Percentiles rank a stretch among this genome's conserved stretches.
phyloP scores from a whole-genome alignment of 2,797 vertebrate species.

The Adrianichthys oophorus region DNA sequence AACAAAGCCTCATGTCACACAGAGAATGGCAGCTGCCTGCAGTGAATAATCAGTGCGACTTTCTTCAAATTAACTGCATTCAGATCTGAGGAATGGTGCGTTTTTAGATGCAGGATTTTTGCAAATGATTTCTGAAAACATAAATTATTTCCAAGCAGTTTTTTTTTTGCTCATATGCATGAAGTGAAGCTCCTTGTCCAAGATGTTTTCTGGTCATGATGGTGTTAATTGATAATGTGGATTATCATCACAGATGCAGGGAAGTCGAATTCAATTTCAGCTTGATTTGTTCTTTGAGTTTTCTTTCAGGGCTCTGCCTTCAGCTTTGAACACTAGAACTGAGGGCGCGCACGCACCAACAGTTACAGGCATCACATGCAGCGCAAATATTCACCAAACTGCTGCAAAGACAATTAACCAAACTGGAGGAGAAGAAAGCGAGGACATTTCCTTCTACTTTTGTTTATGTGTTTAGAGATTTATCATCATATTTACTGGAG shows the following conservation, averaged over 20 bases:
- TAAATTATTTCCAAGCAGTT: slow-evolving; percentile 47
- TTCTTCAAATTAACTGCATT: slow-evolving; percentile 76
- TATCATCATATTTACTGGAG: no score
- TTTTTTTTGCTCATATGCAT: slow-evolving; percentile 15
- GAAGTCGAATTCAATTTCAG: slow-evolving; percentile 24
- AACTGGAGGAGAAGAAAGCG: no score
- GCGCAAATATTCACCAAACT: slow-evolving; percentile 5
- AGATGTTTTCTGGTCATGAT: slow-evolving; percentile 19
- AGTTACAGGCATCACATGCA: slow-evolving; percentile 5
- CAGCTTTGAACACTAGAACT: slow-evolving; percentile 18
- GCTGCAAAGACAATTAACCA: no score
- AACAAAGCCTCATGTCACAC: slow-evolving; percentile 68
- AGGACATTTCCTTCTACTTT: no score
- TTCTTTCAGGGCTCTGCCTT: slow-evolving; percentile 26
- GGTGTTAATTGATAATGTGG: slow-evolving; percentile 22
- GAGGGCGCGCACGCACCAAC: slow-evolving; percentile 12
- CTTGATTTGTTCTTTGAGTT: slow-evolving; percentile 26
- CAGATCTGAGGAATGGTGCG: slow-evolving; percentile 67
- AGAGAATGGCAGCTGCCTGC: slow-evolving; percentile 75
- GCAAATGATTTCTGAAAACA: slow-evolving; percentile 58
- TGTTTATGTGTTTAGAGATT: no score
- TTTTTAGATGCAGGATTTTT: slow-evolving; percentile 53
- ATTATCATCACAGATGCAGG: slow-evolving; percentile 22
- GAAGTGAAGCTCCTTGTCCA: slow-evolving; percentile 2
- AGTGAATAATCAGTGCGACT: slow-evolving; percentile 73